A percentile compares a stretch with the other conserved stretches of the same genome.
phyloP scores from a whole-genome alignment of 2,797 vertebrate species.

The Otus scops region DNA sequence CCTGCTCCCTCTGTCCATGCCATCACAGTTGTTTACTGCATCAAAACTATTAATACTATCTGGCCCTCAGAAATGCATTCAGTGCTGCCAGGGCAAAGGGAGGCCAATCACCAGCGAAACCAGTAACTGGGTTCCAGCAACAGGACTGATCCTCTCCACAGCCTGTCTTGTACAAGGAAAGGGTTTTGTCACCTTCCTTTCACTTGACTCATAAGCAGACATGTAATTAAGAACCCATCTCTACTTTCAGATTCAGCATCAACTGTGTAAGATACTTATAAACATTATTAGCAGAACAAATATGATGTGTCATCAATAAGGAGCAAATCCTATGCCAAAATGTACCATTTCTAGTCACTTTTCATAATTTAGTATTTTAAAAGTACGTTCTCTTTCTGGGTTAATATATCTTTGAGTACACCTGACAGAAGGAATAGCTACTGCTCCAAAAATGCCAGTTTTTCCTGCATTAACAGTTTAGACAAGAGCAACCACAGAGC shows the following conservation, averaged over 20 bases:
- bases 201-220: background rate
- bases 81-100: background rate
- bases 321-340: background rate
- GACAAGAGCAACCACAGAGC: background rate
- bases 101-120: background rate
- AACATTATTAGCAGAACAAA: background rate
- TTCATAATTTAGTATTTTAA: background rate
- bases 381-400: background rate
- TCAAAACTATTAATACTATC: rapidly evolving
- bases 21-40: background rate
- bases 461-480: background rate
- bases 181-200: background rate
- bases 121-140: background rate
- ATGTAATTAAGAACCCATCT: background rate
- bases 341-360: background rate
- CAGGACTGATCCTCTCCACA: background rate
- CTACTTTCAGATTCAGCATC: background rate
- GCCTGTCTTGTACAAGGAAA: background rate
- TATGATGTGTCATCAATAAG: background rate
- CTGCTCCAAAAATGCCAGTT: background rate
- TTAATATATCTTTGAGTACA: background rate
- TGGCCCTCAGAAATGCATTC: background rate
- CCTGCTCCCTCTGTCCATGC: background rate
- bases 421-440: background rate
- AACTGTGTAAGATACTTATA: rapidly evolving